Conservation (phyloP, 2,888 invertebrate species). For the Eugnorisma glareosa region DNA sequence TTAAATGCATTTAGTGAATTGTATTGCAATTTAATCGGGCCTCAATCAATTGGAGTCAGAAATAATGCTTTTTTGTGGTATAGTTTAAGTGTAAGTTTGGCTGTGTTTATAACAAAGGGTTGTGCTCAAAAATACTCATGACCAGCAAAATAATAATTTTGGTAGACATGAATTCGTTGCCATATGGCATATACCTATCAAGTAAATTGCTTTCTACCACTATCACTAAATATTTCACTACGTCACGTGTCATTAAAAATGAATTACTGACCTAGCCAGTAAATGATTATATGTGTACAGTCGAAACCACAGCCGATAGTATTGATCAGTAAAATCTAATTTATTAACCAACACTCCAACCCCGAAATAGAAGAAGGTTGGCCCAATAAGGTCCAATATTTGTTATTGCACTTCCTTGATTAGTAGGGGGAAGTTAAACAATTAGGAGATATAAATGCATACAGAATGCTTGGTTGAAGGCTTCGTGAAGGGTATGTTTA, state of each 20-base stretch:
- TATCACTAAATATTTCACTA: conserved; percentile 19
- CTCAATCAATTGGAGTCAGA: no score
- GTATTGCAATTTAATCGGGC: no score
- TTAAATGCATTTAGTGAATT: no score
- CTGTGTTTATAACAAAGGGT: no score
- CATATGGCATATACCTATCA: no score
- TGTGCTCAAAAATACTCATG: not conserved
- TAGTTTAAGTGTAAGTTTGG: no score
- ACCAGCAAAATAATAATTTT: not conserved
- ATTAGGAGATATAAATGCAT: not conserved
- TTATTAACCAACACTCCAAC: conserved; percentile 10
- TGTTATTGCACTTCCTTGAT: conserved; percentile 4
- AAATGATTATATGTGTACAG: conserved; percentile 5
- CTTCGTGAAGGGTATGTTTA: not conserved
- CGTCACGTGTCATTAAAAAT: conserved; percentile 29
- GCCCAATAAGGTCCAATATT: conserved; percentile 20
- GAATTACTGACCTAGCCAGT: conserved; percentile 24
- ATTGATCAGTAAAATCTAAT: conserved; percentile 9
- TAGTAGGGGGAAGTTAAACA: not conserved
- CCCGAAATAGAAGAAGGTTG: conserved; percentile 9
- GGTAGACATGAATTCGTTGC: no score
- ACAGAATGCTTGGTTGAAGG: not conserved
- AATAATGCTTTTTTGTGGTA: no score
- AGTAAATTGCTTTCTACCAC: conserved; percentile 11
- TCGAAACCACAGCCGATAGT: conserved; percentile 9